These are phyloP conservation scores for Morpho helenor DNA, from an alignment of 2,888 invertebrate genomes.

Conservation along the genomic window DNA sequence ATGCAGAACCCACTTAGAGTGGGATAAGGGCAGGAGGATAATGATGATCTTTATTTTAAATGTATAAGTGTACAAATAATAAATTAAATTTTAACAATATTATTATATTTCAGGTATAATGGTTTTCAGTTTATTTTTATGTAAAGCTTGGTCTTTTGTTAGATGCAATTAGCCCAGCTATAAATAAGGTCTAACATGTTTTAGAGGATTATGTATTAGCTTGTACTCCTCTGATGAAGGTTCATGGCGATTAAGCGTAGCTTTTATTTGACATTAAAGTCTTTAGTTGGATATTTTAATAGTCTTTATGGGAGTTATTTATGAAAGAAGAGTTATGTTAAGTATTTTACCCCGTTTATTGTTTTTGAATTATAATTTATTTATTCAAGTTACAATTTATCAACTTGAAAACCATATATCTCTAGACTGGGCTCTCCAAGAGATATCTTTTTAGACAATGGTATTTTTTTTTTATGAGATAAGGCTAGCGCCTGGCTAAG, in stretches of 20 bases:
- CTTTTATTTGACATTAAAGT: slow-evolving; percentile 16
- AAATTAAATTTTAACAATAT: slow-evolving; percentile 9
- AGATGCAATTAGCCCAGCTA: slow-evolving; percentile 67
- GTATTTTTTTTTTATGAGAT: too few relatives aligned
- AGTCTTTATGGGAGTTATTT: not conserved
- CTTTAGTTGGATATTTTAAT: slow-evolving; percentile 5
- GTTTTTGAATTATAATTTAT: too few relatives aligned
- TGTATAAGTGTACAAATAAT: not conserved
- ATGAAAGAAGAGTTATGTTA: not conserved
- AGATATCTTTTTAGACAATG: too few relatives aligned
- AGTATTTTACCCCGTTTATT: too few relatives aligned
- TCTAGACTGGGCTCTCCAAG: too few relatives aligned
- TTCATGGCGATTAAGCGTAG: slow-evolving; percentile 33
- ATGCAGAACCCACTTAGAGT: too few relatives aligned
- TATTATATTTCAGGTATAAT: slow-evolving; percentile 11
- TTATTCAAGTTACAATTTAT: too few relatives aligned
- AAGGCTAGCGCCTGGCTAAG: too few relatives aligned
- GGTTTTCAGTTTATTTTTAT: slow-evolving; percentile 39
- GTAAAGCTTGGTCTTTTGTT: slow-evolving; percentile 49
- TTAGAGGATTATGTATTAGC: slow-evolving; percentile 69
- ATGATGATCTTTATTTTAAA: too few relatives aligned
- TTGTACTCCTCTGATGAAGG: slow-evolving; percentile 66
- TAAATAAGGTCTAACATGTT: slow-evolving; percentile 73
- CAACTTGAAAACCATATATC: too few relatives aligned
- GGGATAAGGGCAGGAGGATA: too few relatives aligned